phyloP scores from a whole-genome alignment of 2,113 vertebrate species.

The human (Homo sapiens) region GRCh38 chr5:153379501-153380000 shows the following conservation, averaged over 20 bases:
- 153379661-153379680: background rate
- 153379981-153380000: background rate
- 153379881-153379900: background rate
- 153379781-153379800: background rate
- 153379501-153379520: background rate
- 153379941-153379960: background rate
- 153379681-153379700: background rate
- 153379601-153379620: background rate
- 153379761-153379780: background rate
- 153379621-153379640: background rate
- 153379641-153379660: background rate
- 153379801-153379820: background rate
- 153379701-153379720: background rate
- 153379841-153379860: conserved; percentile 22
- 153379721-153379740: background rate
- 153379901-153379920: background rate
- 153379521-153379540: background rate
- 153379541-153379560: background rate
- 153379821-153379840: background rate
- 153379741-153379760: background rate
- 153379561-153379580: background rate
- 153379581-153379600: background rate
- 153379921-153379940: background rate
- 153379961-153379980: background rate
- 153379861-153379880: background rate